These are phyloP conservation scores for Halcyon malimbica DNA, from an alignment of 2,113 vertebrate genomes.

Conservation along the genomic window DNA sequence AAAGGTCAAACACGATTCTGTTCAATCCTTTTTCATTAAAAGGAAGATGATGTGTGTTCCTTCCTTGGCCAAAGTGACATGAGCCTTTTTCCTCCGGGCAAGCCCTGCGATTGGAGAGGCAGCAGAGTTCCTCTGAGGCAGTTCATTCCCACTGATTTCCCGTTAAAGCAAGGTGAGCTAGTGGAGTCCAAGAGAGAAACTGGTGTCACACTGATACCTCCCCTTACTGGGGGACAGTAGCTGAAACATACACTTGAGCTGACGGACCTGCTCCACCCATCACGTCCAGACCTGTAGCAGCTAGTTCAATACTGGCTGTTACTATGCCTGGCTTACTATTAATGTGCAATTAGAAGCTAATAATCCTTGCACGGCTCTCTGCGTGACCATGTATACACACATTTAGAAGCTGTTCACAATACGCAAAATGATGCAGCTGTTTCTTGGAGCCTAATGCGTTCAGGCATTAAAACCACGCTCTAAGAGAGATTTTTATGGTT, in stretches of 20 bases:
- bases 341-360: neutral
- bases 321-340: neutral
- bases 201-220: neutral
- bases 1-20: neutral
- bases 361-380: neutral
- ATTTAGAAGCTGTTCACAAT: neutral
- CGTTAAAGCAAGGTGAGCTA: neutral
- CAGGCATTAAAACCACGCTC: neutral
- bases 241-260: neutral
- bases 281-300: neutral
- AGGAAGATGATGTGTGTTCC: neutral
- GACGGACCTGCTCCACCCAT: neutral
- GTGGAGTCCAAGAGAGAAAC: neutral
- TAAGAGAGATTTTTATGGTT: neutral
- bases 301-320: neutral
- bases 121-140: neutral
- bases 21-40: neutral
- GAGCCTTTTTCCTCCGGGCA: neutral
- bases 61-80: neutral
- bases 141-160: neutral
- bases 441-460: neutral
- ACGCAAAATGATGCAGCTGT: neutral
- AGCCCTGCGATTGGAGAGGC: neutral
- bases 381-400: neutral
- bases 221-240: neutral